These are phyloP conservation scores for Mythimna lalbum DNA, from an alignment of 2,888 invertebrate species.

Conservation along the genomic window DNA sequence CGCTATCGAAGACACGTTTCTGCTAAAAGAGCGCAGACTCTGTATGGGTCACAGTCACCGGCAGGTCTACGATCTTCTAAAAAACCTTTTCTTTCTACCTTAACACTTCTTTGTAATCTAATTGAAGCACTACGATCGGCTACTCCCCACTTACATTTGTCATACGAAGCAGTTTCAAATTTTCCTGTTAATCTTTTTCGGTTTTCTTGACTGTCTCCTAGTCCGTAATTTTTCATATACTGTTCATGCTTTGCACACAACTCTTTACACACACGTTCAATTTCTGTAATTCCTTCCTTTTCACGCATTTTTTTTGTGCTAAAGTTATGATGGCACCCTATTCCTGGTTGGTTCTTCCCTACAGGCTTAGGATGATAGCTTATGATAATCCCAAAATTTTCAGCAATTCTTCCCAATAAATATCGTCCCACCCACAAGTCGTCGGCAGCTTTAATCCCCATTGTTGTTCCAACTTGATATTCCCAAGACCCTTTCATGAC, in stretches of 20 bases:
- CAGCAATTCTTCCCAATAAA: conserved; percentile 95
- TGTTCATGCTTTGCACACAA: conserved; percentile 85
- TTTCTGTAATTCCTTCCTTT: conserved; percentile 93
- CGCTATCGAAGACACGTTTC: conserved; percentile 72
- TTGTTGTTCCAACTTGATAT: conserved; percentile 97
- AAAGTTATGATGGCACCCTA: conserved; percentile 97
- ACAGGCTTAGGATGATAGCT: conserved; percentile 94
- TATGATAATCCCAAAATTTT: conserved; percentile 94
- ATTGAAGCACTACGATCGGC: conserved; percentile 98
- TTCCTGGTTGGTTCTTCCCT: conserved; percentile 96
- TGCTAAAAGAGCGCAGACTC: conserved; percentile 87
- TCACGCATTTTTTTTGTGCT: conserved; percentile 96
- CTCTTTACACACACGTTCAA: conserved; percentile 97
- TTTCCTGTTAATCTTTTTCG: conserved; percentile 97
- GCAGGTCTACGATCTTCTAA: conserved; percentile 98
- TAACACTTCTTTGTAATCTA: conserved; percentile 97
- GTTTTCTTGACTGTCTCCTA: conserved; percentile 97
- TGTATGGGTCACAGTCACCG: conserved; percentile 97
- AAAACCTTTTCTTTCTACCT: conserved; percentile 96
- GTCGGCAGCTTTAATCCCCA: conserved; percentile 95
- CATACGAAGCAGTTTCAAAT: conserved; percentile 98
- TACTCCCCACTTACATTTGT: conserved; percentile 96
- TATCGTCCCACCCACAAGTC: conserved; percentile 97
- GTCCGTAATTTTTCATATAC: conserved; percentile 97
- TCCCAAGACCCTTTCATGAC: conserved; percentile 99